These are phyloP conservation scores for Mallotus villosus DNA, from an alignment of 2,797 vertebrate genomes.

Conservation along the genomic window DNA sequence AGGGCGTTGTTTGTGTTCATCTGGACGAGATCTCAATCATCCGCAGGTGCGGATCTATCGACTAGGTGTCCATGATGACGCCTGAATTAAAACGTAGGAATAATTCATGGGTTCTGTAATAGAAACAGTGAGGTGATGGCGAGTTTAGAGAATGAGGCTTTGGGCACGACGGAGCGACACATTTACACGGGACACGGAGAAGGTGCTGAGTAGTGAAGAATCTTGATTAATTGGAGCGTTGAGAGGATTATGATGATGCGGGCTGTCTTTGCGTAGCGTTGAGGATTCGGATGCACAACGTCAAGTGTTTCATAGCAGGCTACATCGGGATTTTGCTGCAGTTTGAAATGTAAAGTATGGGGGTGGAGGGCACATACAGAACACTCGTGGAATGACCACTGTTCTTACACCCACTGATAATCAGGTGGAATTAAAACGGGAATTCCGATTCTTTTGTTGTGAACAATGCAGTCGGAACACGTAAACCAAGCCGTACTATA, in stretches of 20 bases:
- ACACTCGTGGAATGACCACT: conserved; percentile 29
- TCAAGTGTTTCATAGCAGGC: conserved; percentile 26
- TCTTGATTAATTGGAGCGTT: conserved; percentile 26
- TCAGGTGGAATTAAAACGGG: background rate
- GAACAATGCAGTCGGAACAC: too few relatives aligned
- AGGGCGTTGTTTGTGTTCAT: conserved; percentile 10
- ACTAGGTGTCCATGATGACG: conserved; percentile 34
- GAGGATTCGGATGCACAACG: conserved; percentile 41
- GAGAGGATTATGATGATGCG: conserved; percentile 33
- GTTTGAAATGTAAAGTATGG: conserved; percentile 36
- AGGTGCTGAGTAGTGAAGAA: conserved; percentile 5
- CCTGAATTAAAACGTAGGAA: conserved; percentile 25
- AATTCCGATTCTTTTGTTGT: too few relatives aligned
- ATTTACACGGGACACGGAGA: conserved; percentile 7
- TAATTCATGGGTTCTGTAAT: conserved; percentile 5
- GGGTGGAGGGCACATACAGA: conserved; percentile 12
- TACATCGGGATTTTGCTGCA: conserved; percentile 33
- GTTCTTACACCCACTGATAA: background rate
- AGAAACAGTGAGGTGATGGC: background rate
- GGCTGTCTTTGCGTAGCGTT: conserved; percentile 8
- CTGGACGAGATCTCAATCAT: conserved; percentile 22
- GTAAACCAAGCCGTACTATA: too few relatives aligned
- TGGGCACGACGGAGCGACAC: background rate
- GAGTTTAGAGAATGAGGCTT: background rate
- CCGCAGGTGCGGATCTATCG: conserved; percentile 40